These are phyloP conservation scores for Paramisgurnus dabryanus DNA, from an alignment of 2,113 vertebrate species.

Conservation along the genomic window DNA sequence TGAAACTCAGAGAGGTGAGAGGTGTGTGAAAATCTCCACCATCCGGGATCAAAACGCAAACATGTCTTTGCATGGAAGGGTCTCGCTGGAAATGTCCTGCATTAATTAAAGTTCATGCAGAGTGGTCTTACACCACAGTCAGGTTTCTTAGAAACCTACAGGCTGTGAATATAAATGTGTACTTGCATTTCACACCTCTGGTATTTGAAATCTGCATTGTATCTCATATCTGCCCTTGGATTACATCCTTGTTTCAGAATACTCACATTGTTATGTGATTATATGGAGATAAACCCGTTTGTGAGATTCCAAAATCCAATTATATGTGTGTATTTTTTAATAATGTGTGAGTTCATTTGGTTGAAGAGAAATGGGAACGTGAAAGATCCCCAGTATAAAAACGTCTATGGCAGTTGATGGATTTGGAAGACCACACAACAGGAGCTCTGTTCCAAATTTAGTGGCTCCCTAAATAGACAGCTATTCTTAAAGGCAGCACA, in stretches of 20 bases:
- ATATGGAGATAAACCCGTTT: constrained; percentile 2
- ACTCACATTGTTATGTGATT: background rate
- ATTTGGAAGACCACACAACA: constrained; percentile 73
- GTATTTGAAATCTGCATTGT: background rate
- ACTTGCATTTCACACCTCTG: background rate
- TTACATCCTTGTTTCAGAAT: background rate
- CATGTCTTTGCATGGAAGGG: constrained; percentile 36
- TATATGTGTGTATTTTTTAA: constrained; percentile 1
- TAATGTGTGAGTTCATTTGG: background rate
- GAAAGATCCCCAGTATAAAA: constrained; percentile 58
- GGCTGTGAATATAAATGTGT: constrained; percentile 7
- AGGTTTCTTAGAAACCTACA: background rate
- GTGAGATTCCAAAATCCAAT: constrained; percentile 18
- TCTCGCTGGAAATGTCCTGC: constrained; percentile 3
- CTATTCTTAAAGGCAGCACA: too few relatives aligned
- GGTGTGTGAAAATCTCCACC: constrained; percentile 34
- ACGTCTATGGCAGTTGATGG: constrained; percentile 72
- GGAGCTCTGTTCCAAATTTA: constrained; percentile 7
- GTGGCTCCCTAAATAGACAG: too few relatives aligned
- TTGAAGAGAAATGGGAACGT: background rate
- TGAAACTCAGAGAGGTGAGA: constrained; percentile 38
- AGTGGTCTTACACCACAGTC: background rate
- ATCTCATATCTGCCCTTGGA: background rate
- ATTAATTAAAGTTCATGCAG: constrained; percentile 46
- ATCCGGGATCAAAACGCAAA: constrained; percentile 32